These are phyloP conservation scores for Anaspis maculata DNA, from an alignment of 2,888 invertebrate genomes.

Conservation along the genomic window DNA sequence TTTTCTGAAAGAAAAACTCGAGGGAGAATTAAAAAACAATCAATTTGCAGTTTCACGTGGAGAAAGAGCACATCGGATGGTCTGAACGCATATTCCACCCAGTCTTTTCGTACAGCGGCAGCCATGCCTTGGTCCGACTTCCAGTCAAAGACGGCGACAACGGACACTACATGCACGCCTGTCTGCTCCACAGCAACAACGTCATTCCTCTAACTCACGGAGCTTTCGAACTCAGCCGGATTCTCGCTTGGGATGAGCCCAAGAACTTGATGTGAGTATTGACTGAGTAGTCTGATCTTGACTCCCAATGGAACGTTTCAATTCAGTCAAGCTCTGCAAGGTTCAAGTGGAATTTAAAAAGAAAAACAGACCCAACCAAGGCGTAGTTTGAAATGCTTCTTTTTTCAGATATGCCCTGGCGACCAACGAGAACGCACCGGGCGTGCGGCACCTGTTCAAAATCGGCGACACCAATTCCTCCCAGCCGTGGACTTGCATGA, in stretches of 20 bases:
- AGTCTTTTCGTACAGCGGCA: conserved; percentile 38
- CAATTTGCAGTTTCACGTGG: conserved; percentile 36
- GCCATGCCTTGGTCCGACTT: conserved; percentile 45
- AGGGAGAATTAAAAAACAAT: no score
- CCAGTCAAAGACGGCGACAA: conserved; percentile 55
- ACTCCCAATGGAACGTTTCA: background rate
- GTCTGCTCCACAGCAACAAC: conserved; percentile 37
- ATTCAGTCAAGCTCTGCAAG: background rate
- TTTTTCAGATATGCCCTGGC: conserved; percentile 69
- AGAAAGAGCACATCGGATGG: conserved; percentile 38
- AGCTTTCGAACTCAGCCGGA: conserved; percentile 62
- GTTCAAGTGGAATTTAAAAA: background rate
- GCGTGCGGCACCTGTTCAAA: conserved; percentile 74
- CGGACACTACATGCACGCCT: conserved; percentile 53
- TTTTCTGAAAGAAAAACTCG: no score
- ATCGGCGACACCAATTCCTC: conserved; percentile 45
- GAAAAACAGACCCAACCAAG: no score
- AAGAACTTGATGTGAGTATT: conserved; percentile 58
- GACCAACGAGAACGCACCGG: conserved; percentile 67
- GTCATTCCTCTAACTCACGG: conserved; percentile 59
- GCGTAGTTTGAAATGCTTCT: no score
- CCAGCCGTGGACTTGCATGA: conserved; percentile 50
- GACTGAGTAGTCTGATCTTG: no score
- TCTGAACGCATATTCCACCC: conserved; percentile 41
- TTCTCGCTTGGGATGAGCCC: conserved; percentile 69